Conservation (phyloP, 2,113 vertebrate genomes). For the Microcebus murinus region DNA sequence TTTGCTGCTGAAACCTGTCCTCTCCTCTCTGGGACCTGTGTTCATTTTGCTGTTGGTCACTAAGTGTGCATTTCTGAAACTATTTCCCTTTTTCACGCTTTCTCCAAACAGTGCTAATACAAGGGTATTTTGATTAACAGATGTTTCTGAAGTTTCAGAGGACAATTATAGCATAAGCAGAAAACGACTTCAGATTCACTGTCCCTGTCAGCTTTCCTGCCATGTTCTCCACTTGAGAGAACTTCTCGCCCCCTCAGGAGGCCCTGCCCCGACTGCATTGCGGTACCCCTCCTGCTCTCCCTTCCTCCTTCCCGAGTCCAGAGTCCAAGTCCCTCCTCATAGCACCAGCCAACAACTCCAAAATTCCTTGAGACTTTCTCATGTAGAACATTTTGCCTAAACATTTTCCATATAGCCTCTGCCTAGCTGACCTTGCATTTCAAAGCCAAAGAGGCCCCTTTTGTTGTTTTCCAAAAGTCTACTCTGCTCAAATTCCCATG, state of each 20-base stretch:
- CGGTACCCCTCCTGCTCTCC: background rate
- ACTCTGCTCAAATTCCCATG: background rate
- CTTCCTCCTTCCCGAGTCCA: background rate
- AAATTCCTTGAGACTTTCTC: background rate
- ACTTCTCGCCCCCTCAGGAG: background rate
- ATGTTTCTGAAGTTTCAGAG: background rate
- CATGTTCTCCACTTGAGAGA: background rate
- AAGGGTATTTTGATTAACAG: background rate
- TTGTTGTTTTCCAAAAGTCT: background rate
- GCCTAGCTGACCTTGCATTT: background rate
- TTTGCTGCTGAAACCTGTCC: background rate
- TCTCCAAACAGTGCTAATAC: background rate
- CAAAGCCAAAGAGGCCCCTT: background rate
- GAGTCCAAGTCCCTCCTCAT: background rate
- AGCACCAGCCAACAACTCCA: background rate
- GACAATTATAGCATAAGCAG: background rate
- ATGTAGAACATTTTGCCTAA: background rate
- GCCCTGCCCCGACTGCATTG: no score
- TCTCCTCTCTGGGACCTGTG: background rate
- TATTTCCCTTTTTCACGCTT: background rate
- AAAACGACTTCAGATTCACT: background rate
- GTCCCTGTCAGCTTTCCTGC: background rate
- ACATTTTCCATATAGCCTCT: background rate
- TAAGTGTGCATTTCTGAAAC: background rate
- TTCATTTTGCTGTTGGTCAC: background rate